These are phyloP conservation scores for Calvadosia cruxmelitensis DNA, from an alignment of 30 jellyfish, hydroid and myxozoan species.

Conservation along the genomic window DNA sequence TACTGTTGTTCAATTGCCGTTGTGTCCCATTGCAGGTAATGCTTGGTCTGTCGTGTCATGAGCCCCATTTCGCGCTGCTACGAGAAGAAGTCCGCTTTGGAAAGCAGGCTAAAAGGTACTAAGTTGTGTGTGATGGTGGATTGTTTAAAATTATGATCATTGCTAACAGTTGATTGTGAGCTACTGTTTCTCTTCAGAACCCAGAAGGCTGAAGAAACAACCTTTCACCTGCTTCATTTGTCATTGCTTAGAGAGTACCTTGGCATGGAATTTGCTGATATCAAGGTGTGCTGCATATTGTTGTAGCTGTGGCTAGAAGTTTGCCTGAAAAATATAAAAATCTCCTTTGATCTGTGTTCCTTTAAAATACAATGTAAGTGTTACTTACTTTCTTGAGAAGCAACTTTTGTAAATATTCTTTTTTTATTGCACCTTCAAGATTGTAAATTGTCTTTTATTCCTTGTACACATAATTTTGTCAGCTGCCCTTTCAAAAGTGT, in stretches of 20 bases:
- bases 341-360: no score
- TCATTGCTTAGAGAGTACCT: constrained; percentile 85
- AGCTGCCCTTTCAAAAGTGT: no score
- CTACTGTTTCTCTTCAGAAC: neutral
- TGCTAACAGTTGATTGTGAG: neutral
- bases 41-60: constrained; percentile 76
- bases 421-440: no score
- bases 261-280: constrained; percentile 60
- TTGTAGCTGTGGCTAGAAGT: no score
- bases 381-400: no score
- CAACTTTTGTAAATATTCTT: no score
- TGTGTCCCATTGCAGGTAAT: constrained; percentile 66
- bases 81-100: constrained; percentile 96
- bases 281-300: constrained; percentile 53
- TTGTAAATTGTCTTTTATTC: no score
- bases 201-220: constrained; percentile 65
- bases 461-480: no score
- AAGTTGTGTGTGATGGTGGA: neutral
- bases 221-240: constrained; percentile 68
- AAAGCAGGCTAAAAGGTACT: constrained; percentile 54
- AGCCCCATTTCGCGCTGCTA: constrained; percentile 87
- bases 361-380: no score
- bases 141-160: no score
- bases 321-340: no score
- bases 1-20: no score